phyloP scores from a whole-genome alignment of 2,113 vertebrate species.

The Struthio camelus region DNA sequence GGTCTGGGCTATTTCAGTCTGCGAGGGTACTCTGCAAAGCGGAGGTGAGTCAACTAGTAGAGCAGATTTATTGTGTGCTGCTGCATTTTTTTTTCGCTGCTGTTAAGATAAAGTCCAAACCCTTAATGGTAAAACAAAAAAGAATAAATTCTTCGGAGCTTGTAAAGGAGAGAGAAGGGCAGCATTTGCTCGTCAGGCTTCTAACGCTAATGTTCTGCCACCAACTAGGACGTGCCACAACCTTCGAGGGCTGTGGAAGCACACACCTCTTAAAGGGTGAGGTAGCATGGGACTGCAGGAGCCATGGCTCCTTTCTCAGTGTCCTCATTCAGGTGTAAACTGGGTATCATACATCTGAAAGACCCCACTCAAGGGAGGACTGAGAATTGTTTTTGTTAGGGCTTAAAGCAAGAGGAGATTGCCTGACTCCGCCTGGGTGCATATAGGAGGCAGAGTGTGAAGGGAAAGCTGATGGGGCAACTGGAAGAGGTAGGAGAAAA shows the following conservation, averaged over 20 bases:
- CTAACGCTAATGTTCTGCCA: not conserved
- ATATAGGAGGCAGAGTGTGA: not conserved
- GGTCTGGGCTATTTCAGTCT: not conserved
- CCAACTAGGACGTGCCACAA: not conserved
- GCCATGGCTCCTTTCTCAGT: not conserved
- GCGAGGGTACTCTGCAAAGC: not conserved
- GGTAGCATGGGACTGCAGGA: not conserved
- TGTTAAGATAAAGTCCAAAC: not conserved
- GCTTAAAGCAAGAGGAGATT: not conserved
- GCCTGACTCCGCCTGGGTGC: not conserved
- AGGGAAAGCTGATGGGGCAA: not conserved
- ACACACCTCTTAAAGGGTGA: not conserved
- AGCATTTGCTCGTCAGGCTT: not conserved
- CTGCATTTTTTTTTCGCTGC: not conserved
- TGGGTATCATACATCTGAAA: accelerated
- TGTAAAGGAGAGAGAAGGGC: not conserved
- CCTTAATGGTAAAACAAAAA: not conserved
- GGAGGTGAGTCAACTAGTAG: not conserved
- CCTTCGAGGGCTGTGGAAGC: not conserved
- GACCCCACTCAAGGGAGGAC: not conserved
- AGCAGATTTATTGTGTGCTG: accelerated
- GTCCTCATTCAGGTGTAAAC: not conserved
- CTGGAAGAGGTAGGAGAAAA: not conserved
- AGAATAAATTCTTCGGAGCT: not conserved
- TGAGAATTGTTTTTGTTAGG: not conserved